These are phyloP conservation scores for Hydropsyche tenuis DNA, from an alignment of 1,140 invertebrate species.

Conservation along the genomic window DNA sequence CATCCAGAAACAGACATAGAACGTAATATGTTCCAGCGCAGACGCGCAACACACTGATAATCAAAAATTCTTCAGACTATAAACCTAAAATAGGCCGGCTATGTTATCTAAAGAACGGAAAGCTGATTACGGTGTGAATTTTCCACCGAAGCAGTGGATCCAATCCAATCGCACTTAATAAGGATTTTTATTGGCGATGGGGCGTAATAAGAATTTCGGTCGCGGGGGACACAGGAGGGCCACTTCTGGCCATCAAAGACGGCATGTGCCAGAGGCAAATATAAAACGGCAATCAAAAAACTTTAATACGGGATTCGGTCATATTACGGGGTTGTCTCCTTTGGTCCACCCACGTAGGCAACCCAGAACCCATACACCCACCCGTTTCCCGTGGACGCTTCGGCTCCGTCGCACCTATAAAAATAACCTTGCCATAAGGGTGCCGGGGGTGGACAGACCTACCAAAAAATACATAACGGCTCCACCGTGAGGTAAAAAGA, in stretches of 20 bases:
- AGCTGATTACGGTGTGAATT: neutral
- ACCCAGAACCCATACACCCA: conserved; percentile 35
- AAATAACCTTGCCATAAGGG: conserved; percentile 48
- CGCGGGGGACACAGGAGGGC: neutral
- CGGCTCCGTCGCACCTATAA: conserved; percentile 48
- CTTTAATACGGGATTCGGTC: conserved; percentile 43
- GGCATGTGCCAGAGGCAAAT: conserved; percentile 30
- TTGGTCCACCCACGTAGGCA: conserved; percentile 22
- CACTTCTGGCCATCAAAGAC: conserved; percentile 25
- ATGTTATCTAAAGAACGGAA: neutral
- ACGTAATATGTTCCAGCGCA: neutral
- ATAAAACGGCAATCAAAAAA: conserved; percentile 47
- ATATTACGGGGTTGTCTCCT: conserved; percentile 25
- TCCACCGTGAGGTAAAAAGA: conserved; percentile 48
- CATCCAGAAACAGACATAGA: neutral
- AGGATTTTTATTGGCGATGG: conserved; percentile 21
- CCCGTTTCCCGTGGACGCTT: neutral
- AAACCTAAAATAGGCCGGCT: no score
- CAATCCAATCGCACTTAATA: conserved; percentile 23
- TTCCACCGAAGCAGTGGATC: neutral
- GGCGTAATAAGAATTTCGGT: conserved; percentile 19
- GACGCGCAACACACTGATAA: no score
- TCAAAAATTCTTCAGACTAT: no score
- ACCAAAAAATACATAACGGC: conserved; percentile 39
- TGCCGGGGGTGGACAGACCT: conserved; percentile 17